These are phyloP conservation scores for Liasis olivaceus DNA, from an alignment of 2,797 vertebrate species.

Conservation along the genomic window DNA sequence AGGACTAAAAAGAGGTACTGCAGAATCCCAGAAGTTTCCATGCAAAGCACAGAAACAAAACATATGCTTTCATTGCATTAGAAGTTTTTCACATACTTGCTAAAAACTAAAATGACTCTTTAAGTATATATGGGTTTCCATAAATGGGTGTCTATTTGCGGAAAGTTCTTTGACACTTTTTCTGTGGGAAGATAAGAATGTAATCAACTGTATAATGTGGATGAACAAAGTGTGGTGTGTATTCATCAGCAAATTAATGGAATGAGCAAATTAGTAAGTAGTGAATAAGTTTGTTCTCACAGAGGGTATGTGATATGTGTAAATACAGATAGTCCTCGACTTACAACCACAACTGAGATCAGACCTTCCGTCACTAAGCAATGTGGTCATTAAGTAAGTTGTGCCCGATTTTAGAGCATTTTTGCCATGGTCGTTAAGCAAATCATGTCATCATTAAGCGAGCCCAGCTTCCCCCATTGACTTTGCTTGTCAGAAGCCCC, in stretches of 20 bases:
- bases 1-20: conserved; percentile 7
- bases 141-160: background rate
- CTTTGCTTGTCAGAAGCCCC: too few relatives aligned
- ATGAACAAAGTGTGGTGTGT: background rate
- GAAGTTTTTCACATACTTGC: background rate
- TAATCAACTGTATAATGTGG: background rate
- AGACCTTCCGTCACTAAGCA: too few relatives aligned
- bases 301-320: too few relatives aligned
- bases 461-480: too few relatives aligned
- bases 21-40: conserved; percentile 41
- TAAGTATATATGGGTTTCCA: background rate
- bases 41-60: conserved; percentile 10
- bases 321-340: too few relatives aligned
- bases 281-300: too few relatives aligned
- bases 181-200: background rate
- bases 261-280: background rate
- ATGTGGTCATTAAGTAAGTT: too few relatives aligned
- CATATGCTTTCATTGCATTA: conserved; percentile 15
- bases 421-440: too few relatives aligned
- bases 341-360: too few relatives aligned
- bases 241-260: background rate
- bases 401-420: too few relatives aligned
- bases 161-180: background rate
- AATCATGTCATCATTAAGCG: too few relatives aligned
- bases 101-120: background rate